A percentile compares a stretch with the other conserved stretches of the same genome.
Conservation (phyloP, 1,140 invertebrate genomes). For the Anoplolepis gracilipes region DNA sequence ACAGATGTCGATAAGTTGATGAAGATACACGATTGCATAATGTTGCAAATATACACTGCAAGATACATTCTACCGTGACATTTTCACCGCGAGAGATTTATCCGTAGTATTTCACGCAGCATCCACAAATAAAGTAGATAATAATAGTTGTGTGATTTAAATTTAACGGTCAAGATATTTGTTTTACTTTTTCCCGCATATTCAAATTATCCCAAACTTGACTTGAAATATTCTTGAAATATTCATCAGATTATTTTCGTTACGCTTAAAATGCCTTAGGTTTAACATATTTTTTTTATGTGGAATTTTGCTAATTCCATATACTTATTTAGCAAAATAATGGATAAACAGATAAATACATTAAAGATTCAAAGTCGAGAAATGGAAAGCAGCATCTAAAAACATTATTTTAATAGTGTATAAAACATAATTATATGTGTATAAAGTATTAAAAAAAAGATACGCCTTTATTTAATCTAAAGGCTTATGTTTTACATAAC, state of each 20-base stretch:
- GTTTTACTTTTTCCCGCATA: neutral
- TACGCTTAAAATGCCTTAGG: neutral
- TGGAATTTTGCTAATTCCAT: neutral
- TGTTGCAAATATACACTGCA: neutral
- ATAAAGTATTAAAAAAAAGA: no score
- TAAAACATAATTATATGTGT: no score
- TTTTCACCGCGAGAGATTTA: constrained; percentile 57
- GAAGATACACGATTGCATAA: neutral
- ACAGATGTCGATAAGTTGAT: constrained; percentile 1
- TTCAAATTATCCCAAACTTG: neutral
- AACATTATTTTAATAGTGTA: no score
- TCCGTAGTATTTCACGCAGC: constrained; percentile 55
- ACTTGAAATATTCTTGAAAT: neutral
- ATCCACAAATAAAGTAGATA: neutral
- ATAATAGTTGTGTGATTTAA: neutral
- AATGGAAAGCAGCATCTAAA: neutral
- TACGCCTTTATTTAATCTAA: no score
- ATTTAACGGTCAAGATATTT: neutral
- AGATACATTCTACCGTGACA: constrained; percentile 43
- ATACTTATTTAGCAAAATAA: neutral
- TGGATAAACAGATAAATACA: neutral
- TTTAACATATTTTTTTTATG: neutral
- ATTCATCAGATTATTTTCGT: neutral
- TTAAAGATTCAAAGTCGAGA: neutral
- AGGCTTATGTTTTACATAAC: neutral